Percentiles rank a stretch among this genome's conserved stretches.
These are phyloP conservation scores for Elephantulus edwardii DNA, from an alignment of 2,113 vertebrate species.

Conservation along the genomic window DNA sequence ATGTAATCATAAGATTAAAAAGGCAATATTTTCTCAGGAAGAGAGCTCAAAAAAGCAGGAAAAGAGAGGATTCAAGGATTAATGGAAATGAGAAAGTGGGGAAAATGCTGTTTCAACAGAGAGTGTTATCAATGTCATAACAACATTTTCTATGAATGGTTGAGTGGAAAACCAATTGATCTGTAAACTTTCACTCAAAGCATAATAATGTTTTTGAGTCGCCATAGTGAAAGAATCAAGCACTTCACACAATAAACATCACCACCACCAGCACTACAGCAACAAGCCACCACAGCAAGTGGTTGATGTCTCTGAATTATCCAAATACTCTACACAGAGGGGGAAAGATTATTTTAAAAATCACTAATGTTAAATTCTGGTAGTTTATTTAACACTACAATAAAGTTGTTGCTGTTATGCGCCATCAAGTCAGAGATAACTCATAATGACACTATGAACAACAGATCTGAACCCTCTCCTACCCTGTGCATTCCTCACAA, in stretches of 20 bases:
- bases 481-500: no score
- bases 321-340: not conserved
- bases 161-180: no score
- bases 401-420: not conserved
- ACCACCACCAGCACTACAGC: not conserved
- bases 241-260: not conserved
- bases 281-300: not conserved
- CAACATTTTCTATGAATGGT: no score
- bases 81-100: not conserved
- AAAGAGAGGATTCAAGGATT: not conserved
- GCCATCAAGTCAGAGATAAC: no score
- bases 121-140: no score
- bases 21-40: no score
- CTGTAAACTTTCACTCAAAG: no score
- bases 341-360: not conserved
- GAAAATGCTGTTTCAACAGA: no score
- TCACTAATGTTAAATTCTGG: not conserved
- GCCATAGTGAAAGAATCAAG: not conserved
- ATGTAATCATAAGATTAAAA: no score
- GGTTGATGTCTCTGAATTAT: not conserved
- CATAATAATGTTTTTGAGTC: no score
- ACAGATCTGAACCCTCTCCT: no score
- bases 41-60: not conserved
- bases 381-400: not conserved
- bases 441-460: no score